Base-by-base conservation (phyloP, 2,113 vertebrate species). In the Elachura formosa region DNA sequence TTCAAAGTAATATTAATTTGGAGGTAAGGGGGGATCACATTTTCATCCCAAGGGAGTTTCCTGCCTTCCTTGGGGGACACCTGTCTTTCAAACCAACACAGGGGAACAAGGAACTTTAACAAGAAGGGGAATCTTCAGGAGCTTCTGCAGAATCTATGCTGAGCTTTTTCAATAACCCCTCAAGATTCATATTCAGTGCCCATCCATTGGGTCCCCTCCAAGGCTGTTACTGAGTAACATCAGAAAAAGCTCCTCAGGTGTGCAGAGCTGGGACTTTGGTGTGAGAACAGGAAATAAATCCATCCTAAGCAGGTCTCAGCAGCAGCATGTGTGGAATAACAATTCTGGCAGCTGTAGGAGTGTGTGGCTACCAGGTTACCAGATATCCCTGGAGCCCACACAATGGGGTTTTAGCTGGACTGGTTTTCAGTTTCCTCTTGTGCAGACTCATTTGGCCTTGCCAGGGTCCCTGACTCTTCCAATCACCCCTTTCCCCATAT, bases 371-470 rank as follows among this genome's bases (percentile, higher is more conserved):
- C 62, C 78, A 64, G 54, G 56, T 28, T 26, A 36, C 6, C n/a
- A 72, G 56, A 24, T 6, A 38, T 14, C 33, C 22, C 54, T 66
- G 54, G 52, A 80, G 16, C 48, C 75, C 87, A 40, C 4, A 15
- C 81, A 63, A 82, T n/a, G 73, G 83, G 84, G 4, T 77, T 96
- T 95, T 63, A 86, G 46, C 86, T 91, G 85, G 71, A 55, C 62
- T 90, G 86, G 18, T 93, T 95, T 96, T 89, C 91, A 96, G 78
- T 89, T 90, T 91, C 82, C 90, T 96, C 55, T 66, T 94, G 76
- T 73, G 45, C 48, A 84, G 59, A 24, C 33, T 61, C 34, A 3
- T 89, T 87, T 91, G 86, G 89, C 79, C 51, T 96, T 91, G 43
- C 26, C 46, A 78, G 71, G 93, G 29, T 10, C 52, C 82, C 73